Conservation (phyloP, 2,797 vertebrate species). For the Luscinia luscinia region DNA sequence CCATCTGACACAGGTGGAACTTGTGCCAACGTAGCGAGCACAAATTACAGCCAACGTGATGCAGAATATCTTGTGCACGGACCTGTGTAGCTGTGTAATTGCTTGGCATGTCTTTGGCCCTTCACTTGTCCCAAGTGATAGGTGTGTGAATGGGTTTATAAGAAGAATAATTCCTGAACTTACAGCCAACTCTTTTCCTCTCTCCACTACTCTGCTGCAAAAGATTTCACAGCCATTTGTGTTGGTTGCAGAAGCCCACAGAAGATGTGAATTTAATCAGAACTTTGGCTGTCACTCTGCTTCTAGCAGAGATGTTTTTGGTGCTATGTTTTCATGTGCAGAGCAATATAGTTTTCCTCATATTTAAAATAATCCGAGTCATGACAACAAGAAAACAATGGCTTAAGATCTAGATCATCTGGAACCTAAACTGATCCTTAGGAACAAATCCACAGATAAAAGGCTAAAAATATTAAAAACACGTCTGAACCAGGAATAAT, state of each 20-base stretch:
- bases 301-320: slow-evolving; percentile 27
- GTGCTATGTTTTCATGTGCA: slow-evolving; percentile 16
- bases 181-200: slow-evolving; percentile 66
- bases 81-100: slow-evolving; percentile 68
- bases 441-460: not conserved
- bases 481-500: not conserved
- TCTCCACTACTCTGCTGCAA: slow-evolving; percentile 58
- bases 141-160: slow-evolving; percentile 73
- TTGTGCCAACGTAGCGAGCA: not conserved
- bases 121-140: slow-evolving; percentile 73
- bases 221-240: slow-evolving; percentile 61
- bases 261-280: slow-evolving; percentile 69
- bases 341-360: not conserved
- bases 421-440: not conserved
- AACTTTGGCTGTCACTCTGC: slow-evolving; percentile 66
- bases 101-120: slow-evolving; percentile 73
- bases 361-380: slow-evolving; percentile 36
- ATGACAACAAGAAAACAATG: not conserved
- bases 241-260: slow-evolving; percentile 5
- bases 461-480: not conserved
- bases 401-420: not conserved
- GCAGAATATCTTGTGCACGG: slow-evolving; percentile 61
- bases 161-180: slow-evolving; percentile 72
- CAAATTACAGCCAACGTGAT: slow-evolving; percentile 46
- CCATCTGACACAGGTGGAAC: slow-evolving; percentile 59